phyloP scores from a whole-genome alignment of 2,797 vertebrate genomes.

The Numenius phaeopus region DNA sequence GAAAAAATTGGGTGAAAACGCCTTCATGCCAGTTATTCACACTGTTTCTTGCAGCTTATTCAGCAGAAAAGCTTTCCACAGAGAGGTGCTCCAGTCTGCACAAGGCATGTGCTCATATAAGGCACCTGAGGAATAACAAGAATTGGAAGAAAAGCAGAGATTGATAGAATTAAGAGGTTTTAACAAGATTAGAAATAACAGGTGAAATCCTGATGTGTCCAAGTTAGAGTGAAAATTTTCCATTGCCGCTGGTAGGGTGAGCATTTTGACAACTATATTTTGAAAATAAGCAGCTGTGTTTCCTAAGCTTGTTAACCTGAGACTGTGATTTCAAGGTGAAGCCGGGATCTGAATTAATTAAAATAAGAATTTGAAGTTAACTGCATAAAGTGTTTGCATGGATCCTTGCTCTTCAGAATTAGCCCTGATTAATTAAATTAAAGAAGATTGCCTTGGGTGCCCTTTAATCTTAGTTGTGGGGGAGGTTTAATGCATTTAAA shows the following conservation, averaged over 20 bases:
- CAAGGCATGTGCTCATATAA: not conserved
- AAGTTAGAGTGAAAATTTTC: not conserved
- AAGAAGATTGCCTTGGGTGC: not conserved
- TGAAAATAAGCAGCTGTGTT: constrained; percentile 21
- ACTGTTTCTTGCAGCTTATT: not conserved
- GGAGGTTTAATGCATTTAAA: not conserved
- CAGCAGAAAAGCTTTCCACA: not conserved
- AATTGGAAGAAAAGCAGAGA: not conserved
- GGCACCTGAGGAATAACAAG: not conserved
- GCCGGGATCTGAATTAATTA: not conserved
- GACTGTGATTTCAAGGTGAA: not conserved
- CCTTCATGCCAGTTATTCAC: not conserved
- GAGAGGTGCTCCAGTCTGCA: not conserved
- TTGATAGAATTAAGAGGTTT: not conserved
- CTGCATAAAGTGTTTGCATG: not conserved
- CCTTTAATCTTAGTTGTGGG: not conserved
- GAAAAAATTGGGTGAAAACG: not conserved
- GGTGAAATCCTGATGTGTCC: not conserved
- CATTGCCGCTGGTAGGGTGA: not conserved
- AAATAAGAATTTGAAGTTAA: constrained; percentile 5
- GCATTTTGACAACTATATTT: not conserved
- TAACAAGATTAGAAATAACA: not conserved
- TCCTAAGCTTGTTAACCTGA: not conserved
- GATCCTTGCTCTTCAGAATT: not conserved
- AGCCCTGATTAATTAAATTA: not conserved